phyloP scores from a whole-genome alignment of 2,113 vertebrate genomes.

The Puntigrus tetrazona region DNA sequence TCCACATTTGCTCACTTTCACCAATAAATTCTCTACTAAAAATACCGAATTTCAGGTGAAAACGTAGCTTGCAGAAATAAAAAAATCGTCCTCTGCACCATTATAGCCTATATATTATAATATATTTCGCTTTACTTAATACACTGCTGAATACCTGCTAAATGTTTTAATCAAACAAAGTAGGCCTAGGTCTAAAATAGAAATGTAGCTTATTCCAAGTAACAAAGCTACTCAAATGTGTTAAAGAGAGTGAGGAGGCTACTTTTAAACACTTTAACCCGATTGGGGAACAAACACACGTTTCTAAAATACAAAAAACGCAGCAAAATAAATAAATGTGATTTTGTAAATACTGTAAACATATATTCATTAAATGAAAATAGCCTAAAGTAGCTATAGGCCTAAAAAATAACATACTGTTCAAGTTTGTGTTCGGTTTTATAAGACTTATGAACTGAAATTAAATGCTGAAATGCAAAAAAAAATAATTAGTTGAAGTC shows the following conservation, averaged over 20 bases:
- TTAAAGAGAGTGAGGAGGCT: neutral
- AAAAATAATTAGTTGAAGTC: neutral
- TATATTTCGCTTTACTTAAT: neutral
- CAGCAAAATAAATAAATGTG: neutral
- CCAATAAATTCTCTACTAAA: constrained; percentile 19
- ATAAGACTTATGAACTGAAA: too few relatives aligned
- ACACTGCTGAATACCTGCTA: neutral
- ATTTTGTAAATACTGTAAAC: neutral
- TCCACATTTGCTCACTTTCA: constrained; percentile 1
- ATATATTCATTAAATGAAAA: neutral
- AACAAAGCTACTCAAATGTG: neutral
- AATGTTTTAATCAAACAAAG: neutral
- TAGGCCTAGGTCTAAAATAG: neutral
- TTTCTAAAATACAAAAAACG: neutral
- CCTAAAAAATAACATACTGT: neutral
- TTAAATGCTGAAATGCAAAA: too few relatives aligned
- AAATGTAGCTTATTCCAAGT: neutral
- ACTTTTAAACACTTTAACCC: neutral
- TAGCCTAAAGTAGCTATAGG: too few relatives aligned
- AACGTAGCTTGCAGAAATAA: neutral
- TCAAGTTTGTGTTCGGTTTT: neutral
- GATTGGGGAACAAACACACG: neutral
- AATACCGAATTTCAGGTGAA: neutral
- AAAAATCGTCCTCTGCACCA: neutral
- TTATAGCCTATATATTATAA: too few relatives aligned